Evolutionary conservation across 2,797 vertebrate genomes (phyloP), one percentile per base, ranked within the genome.

Genomic region (Sebastes trivittatus): DNA sequence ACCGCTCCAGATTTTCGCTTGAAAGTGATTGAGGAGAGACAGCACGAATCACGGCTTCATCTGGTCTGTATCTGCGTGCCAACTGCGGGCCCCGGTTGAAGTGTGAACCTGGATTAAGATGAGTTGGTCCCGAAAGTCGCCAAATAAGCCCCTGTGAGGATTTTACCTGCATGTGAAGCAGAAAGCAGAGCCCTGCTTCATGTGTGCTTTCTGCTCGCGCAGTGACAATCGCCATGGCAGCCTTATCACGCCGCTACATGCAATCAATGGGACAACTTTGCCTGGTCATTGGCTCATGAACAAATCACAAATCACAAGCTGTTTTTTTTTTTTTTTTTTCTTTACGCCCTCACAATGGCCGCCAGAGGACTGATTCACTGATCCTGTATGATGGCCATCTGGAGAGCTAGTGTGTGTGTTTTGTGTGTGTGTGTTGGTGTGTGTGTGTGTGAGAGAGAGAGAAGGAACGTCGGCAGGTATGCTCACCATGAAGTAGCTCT

Each of bases 361-460:
- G 75, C 92, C 88, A 89, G 76, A 85, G 78, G 89, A 90, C 83
- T 72, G 87, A 90, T 92, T 89, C 87, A 88, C 83, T 87, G 89
- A 92, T 90, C 87, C 83, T 85, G 82, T 78, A 70, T 80, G 84
- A 88, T 67, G 81, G 88, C 94, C 94, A 95, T 94, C 93, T 94
- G 94, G 93, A 94, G 78, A 68, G 74, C 71, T 52, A 20, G 34
- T 59, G 25, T n/a, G 32, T 27, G 38, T 7, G 32, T 77, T 52
- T 52, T 64, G 78, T 38, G 23, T 73, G 67, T 55, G 14, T 56
- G 22, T 32, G 20, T 34, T 9, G 34, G 36, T 56, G 18, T 32
- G 20, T 56, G 22, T 32, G 16, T 34, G 70, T 52, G 75, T 23
- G 58, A 7, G 73, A 38, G 46, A 55, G 52, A n/a, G 54, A 81